Evolutionary conservation across 2,113 vertebrate species (phyloP).

Genomic region (Limanda limanda): DNA sequence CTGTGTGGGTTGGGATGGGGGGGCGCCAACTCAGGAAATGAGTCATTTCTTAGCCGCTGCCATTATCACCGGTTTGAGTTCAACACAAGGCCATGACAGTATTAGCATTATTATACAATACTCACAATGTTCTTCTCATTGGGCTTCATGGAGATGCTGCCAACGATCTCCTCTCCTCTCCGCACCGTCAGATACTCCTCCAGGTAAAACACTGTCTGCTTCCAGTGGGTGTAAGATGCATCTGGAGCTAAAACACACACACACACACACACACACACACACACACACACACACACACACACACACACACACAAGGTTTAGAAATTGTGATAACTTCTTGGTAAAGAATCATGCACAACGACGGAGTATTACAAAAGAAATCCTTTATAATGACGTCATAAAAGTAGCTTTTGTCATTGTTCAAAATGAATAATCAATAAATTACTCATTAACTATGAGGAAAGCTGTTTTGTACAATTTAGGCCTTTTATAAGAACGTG

Average conservation of each 20-base stretch:
- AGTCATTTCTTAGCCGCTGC: too few relatives aligned
- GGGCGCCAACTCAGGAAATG: too few relatives aligned
- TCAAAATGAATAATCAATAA: too few relatives aligned
- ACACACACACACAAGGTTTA: background rate
- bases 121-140: constrained; percentile 97
- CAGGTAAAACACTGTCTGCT: constrained; percentile 97
- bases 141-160: constrained; percentile 93
- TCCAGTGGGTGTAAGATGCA: constrained; percentile 96
- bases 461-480: too few relatives aligned
- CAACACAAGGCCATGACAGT: background rate
- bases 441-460: too few relatives aligned
- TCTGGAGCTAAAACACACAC: constrained; percentile 87
- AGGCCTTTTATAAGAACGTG: too few relatives aligned
- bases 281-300: background rate
- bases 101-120: constrained; percentile 60
- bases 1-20: background rate
- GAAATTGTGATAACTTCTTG: background rate
- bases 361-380: background rate
- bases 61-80: too few relatives aligned
- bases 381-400: background rate
- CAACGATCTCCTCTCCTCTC: constrained; percentile 93
- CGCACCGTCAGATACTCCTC: constrained; percentile 96
- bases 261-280: constrained; percentile 26
- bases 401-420: too few relatives aligned
- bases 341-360: too few relatives aligned